Percentiles rank a stretch among this genome's conserved stretches.
phyloP scores from a whole-genome alignment of 2,797 vertebrate genomes.

The Myotis myotis region DNA sequence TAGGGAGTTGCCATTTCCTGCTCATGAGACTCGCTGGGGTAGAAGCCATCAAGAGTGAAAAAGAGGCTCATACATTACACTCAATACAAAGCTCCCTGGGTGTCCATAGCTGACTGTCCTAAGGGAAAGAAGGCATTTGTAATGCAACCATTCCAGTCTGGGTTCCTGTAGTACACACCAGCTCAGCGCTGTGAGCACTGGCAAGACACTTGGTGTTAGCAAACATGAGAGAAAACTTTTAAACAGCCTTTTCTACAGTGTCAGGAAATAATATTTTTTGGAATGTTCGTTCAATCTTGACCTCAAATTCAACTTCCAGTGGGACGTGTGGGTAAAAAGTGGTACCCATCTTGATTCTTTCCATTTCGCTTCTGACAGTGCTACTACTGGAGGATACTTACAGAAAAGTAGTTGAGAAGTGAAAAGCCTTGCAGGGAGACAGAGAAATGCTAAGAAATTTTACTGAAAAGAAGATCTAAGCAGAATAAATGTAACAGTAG shows the following conservation, averaged over 20 bases:
- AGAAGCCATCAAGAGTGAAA: not conserved
- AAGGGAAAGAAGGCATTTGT: not conserved
- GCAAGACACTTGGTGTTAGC: not conserved
- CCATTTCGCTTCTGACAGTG: slow-evolving; percentile 40
- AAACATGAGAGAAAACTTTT: slow-evolving; percentile 16
- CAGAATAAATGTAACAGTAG: not conserved
- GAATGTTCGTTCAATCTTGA: not conserved
- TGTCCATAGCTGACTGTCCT: not conserved
- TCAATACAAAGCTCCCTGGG: not conserved
- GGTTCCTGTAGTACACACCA: not conserved
- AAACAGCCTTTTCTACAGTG: slow-evolving; percentile 20
- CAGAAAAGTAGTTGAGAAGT: slow-evolving; percentile 39
- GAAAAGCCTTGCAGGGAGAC: slow-evolving; percentile 42
- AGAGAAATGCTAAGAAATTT: slow-evolving; percentile 23
- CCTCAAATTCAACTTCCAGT: not conserved
- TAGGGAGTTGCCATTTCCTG: not conserved
- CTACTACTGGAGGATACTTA: not conserved
- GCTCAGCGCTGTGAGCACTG: not conserved
- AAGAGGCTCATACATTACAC: not conserved
- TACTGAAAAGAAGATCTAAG: not conserved
- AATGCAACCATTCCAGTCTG: not conserved
- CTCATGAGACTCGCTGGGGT: not conserved
- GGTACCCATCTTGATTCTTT: slow-evolving; percentile 2
- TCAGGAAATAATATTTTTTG: slow-evolving; percentile 3
- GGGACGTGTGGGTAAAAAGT: slow-evolving; percentile 15